Base-by-base conservation (phyloP, 64 coral and sea anemone species). In the Montipora cactus region DNA sequence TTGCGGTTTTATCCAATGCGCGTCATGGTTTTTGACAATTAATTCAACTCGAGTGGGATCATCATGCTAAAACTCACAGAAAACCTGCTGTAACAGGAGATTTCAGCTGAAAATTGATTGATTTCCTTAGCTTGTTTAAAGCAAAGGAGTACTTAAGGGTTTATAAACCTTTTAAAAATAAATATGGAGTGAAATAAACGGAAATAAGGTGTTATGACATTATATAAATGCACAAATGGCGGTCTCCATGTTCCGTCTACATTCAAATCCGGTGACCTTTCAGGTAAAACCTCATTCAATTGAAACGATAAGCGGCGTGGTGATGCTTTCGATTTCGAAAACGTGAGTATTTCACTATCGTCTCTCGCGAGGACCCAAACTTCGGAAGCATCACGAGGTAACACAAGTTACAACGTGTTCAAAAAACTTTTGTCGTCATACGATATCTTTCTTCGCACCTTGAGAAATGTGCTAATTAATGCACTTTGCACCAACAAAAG, bases 391-490 rank as follows among this genome's bases (percentile, higher is more conserved):
- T 48, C 12, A 15, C 58, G 59, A 47, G 4, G 23, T 62, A 44
- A 14, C 11, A 23, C 3, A 61, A 6, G 22, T 19, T 10, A 58
- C 28, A 64, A 47, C 81, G 62, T 44, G 44, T 7, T 57, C 11
- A 57, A 57, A 11, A 57, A 57, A 57, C 53, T 46, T 8, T 28
- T 10, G 28, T 83, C 59, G 74, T 7, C 55, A 83, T 47, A 46
- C 59, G 81, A 83, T 83, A 28, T 47, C 52, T 16, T 61, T 16
- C 57, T 21, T 67, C 61, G 7, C 81, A 68, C 12, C 57, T 62
- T 18, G 20, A 21, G 82, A 68, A 44, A 86, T 68, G 82, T 86
- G 82, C 66, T 86, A 86, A 86, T 86, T 86, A 64, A 86, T 12
- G 8, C 66, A 71, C 67, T 86, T 86, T 86, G 9, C 66, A 44